A percentile compares a stretch with the other conserved stretches of the same genome.
These are phyloP conservation scores for Todiramphus chloris DNA, from an alignment of 2,113 vertebrate species.

Conservation along the genomic window DNA sequence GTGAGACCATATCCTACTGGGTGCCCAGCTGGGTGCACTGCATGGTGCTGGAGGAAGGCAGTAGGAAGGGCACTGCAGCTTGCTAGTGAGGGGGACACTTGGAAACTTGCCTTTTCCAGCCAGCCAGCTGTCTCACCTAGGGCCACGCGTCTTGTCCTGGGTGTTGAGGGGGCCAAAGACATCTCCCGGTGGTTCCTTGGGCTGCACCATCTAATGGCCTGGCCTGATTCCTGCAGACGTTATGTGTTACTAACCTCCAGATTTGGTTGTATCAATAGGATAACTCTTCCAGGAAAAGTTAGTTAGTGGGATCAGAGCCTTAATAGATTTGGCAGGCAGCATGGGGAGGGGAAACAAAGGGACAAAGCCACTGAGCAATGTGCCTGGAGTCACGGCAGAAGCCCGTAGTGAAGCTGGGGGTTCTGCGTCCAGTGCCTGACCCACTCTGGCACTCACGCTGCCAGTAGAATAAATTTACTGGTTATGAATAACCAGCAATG, in stretches of 20 bases:
- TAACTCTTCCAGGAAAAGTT: slow-evolving; percentile 1
- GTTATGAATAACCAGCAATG: not conserved
- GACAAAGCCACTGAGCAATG: not conserved
- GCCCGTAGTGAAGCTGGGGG: not conserved
- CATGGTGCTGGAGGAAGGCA: not conserved
- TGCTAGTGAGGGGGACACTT: not conserved
- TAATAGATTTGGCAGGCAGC: not conserved
- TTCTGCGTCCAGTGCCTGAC: not conserved
- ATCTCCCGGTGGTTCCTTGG: not conserved
- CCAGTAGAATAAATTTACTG: not conserved
- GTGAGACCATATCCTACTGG: fast-evolving
- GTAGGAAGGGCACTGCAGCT: not conserved
- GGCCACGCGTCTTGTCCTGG: fast-evolving
- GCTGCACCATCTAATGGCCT: not conserved
- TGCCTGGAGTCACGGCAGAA: not conserved
- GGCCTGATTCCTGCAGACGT: fast-evolving
- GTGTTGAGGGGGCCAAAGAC: not conserved
- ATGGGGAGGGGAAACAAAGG: not conserved
- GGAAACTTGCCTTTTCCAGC: not conserved
- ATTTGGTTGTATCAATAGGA: not conserved
- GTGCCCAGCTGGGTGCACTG: fast-evolving
- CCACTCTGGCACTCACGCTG: not conserved
- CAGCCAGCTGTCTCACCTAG: not conserved
- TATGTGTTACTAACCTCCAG: not conserved
- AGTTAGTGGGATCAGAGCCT: not conserved